A percentile compares a stretch with the other conserved stretches of the same genome.
Conservation (phyloP, 2,797 vertebrate species). For the Sylvilagus floridanus region DNA sequence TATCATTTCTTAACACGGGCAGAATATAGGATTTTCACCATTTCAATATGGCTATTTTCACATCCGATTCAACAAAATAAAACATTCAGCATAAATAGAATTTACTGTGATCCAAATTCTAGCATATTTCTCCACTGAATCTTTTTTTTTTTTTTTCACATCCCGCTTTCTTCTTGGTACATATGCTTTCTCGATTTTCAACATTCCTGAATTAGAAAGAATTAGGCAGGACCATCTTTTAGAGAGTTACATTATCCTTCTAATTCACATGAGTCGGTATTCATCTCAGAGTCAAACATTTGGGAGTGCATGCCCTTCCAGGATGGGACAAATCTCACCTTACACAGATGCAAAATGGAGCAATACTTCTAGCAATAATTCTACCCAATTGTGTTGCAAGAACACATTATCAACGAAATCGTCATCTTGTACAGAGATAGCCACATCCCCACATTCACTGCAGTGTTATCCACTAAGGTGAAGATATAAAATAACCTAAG, state of each 20-base stretch:
- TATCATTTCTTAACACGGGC: slow-evolving; percentile 82
- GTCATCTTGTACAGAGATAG: not conserved
- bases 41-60: slow-evolving; percentile 86
- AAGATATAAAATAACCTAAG: not conserved
- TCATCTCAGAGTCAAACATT: not conserved
- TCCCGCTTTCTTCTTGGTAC: slow-evolving; percentile 71
- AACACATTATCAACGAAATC: not conserved
- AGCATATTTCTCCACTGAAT: slow-evolving; percentile 75
- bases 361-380: not conserved
- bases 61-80: slow-evolving; percentile 85
- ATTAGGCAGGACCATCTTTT: slow-evolving; percentile 74
- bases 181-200: slow-evolving; percentile 79
- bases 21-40: slow-evolving; percentile 82
- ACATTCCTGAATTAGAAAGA: slow-evolving; percentile 79
- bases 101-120: slow-evolving; percentile 83
- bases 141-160: slow-evolving; percentile 68
- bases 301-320: not conserved
- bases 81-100: slow-evolving; percentile 85
- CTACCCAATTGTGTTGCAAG: not conserved
- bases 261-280: slow-evolving; percentile 36
- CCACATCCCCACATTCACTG: not conserved
- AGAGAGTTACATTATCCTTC: not conserved
- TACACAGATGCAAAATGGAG: not conserved
- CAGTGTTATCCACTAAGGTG: not conserved
- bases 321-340: not conserved